Evolutionary conservation across 2,113 vertebrate genomes (phyloP).

Genomic region (Phyllostomus hastatus): DNA sequence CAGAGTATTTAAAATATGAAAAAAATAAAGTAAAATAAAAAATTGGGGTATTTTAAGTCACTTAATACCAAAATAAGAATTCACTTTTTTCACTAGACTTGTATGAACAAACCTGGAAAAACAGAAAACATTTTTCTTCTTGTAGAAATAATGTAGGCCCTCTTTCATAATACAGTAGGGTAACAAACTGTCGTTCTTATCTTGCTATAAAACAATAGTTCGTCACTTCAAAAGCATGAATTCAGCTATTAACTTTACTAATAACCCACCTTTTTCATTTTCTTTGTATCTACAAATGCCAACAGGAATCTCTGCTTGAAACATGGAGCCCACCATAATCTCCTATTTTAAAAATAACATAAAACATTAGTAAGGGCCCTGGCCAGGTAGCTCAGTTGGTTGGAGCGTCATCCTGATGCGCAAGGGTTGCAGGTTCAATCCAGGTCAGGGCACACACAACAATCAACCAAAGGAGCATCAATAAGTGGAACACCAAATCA

Average conservation of each 20-base stretch:
- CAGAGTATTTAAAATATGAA: neutral
- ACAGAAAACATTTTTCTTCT: neutral
- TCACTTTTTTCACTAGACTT: neutral
- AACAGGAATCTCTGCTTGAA: conserved; percentile 96
- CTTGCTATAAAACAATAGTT: neutral
- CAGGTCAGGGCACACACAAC: neutral
- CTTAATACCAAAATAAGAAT: neutral
- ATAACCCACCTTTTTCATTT: conserved; percentile 92
- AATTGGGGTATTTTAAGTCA: neutral
- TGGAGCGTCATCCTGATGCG: neutral
- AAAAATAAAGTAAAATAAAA: neutral
- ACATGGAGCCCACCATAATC: conserved; percentile 99
- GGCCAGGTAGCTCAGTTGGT: neutral
- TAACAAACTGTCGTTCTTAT: conserved; percentile 3
- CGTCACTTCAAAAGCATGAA: neutral
- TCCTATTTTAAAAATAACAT: conserved; percentile 84
- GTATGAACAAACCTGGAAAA: neutral
- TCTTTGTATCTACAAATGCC: conserved; percentile 94
- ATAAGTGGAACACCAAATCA: neutral
- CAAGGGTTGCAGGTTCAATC: neutral
- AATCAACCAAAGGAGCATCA: neutral
- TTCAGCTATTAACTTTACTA: neutral
- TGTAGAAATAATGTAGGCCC: neutral
- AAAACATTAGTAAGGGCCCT: conserved; percentile 36
- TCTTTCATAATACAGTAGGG: neutral